Evolutionary conservation across 2,113 vertebrate genomes (phyloP).

Genomic region (Lophotis ruficrista): DNA sequence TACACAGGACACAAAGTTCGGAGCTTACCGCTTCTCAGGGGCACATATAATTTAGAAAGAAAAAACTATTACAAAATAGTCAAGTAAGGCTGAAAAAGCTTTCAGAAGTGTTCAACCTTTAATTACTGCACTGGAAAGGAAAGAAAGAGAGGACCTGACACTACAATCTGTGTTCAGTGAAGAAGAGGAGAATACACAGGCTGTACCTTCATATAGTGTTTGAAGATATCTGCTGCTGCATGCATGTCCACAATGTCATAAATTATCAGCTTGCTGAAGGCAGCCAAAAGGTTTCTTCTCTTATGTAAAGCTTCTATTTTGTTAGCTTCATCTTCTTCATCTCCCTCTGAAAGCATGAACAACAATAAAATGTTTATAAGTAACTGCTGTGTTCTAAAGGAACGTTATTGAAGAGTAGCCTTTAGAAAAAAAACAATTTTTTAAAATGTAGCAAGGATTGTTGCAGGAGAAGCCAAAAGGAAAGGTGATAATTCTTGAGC

Average conservation of each 20-base stretch:
- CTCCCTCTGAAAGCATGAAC: constrained; percentile 84
- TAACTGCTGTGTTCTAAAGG: background rate
- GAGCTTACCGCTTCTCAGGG: background rate
- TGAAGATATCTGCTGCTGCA: constrained; percentile 98
- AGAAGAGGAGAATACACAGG: background rate
- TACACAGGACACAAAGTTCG: background rate
- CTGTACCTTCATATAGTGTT: constrained; percentile 99
- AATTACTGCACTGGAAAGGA: background rate
- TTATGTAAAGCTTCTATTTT: constrained; percentile 99
- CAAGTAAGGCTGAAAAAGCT: background rate
- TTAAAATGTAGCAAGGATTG: background rate
- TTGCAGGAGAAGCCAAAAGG: background rate
- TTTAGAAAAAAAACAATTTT: background rate
- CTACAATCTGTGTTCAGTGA: background rate
- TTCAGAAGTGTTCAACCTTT: background rate
- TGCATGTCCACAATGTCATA: constrained; percentile 99
- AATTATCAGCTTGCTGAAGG: constrained; percentile 98
- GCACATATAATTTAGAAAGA: background rate
- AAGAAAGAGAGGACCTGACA: background rate
- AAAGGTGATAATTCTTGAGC: background rate
- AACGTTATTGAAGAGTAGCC: background rate
- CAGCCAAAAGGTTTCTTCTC: constrained; percentile 95
- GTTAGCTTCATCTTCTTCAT: constrained; percentile 99
- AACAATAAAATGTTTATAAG: background rate
- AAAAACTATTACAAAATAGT: background rate